phyloP scores from a whole-genome alignment of 2,113 vertebrate species.

The Dicentrarchus labrax region DNA sequence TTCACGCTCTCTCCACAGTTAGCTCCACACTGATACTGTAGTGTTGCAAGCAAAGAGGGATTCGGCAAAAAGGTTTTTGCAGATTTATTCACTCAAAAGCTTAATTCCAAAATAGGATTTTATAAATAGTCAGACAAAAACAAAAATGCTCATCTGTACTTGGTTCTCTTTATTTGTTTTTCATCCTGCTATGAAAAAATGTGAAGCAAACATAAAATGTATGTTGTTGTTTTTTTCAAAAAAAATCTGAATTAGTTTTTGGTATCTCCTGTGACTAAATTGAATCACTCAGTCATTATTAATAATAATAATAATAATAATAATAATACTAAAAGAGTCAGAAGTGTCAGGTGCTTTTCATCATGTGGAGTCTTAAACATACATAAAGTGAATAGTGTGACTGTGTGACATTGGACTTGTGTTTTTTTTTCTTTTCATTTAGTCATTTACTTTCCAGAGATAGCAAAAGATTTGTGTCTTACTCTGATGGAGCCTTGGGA shows the following conservation, averaged over 20 bases:
- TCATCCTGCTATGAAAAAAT: neutral
- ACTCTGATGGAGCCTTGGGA: slow-evolving; percentile 48
- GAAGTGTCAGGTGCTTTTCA: neutral
- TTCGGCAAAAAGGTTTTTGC: too few species aligned
- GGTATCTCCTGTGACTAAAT: neutral
- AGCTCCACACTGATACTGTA: neutral
- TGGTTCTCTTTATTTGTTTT: neutral
- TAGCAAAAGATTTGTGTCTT: slow-evolving; percentile 27
- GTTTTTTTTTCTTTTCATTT: neutral
- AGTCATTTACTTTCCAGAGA: neutral
- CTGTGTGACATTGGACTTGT: neutral
- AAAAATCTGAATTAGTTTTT: neutral
- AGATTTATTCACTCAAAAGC: neutral
- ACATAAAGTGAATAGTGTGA: too few species aligned
- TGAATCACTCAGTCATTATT: too few species aligned
- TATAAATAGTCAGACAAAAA: neutral
- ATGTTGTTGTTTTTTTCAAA: too few species aligned
- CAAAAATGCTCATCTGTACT: neutral
- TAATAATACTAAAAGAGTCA: too few species aligned
- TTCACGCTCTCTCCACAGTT: slow-evolving; percentile 9
- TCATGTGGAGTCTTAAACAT: too few species aligned
- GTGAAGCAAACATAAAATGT: neutral
- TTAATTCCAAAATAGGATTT: neutral
- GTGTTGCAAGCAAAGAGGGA: neutral
- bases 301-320: too few species aligned